Evolutionary conservation across 1,140 invertebrate genomes (phyloP).

Genomic region (Rhagoletis zephyria): DNA sequence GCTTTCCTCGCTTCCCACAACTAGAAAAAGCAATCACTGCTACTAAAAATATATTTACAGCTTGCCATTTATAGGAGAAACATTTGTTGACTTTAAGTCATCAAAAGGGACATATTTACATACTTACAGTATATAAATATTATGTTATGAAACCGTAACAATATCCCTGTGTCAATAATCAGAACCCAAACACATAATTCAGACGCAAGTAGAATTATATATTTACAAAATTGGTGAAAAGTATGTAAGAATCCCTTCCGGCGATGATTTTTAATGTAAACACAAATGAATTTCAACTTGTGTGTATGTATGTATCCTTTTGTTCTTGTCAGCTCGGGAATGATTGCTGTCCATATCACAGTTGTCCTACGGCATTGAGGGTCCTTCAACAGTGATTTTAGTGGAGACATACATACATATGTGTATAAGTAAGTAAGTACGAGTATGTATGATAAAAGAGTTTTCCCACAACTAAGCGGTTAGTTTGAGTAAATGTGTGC

Average conservation of each 20-base stretch:
- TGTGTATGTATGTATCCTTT: no score
- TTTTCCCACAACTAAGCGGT: no score
- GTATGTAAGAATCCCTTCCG: background rate
- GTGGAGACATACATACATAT: no score
- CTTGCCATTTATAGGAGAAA: background rate
- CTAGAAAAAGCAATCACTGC: background rate
- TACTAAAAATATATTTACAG: background rate
- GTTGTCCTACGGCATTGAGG: background rate
- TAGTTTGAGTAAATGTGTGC: no score
- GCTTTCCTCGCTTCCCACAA: no score
- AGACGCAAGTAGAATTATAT: no score
- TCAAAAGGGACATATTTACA: background rate
- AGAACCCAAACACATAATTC: background rate
- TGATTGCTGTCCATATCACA: slow-evolving; percentile 23
- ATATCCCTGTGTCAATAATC: slow-evolving; percentile 7
- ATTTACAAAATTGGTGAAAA: no score
- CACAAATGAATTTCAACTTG: background rate
- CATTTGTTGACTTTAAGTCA: no score
- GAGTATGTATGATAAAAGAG: no score
- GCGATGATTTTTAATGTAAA: slow-evolving; percentile 3
- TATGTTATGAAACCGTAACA: slow-evolving; percentile 16
- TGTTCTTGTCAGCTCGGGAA: background rate
- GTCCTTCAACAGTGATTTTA: background rate
- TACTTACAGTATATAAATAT: background rate
- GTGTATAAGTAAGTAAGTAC: no score